A percentile compares a stretch with the other conserved stretches of the same genome.
Conservation (phyloP, 2,797 vertebrate species). For the Ispidina picta region DNA sequence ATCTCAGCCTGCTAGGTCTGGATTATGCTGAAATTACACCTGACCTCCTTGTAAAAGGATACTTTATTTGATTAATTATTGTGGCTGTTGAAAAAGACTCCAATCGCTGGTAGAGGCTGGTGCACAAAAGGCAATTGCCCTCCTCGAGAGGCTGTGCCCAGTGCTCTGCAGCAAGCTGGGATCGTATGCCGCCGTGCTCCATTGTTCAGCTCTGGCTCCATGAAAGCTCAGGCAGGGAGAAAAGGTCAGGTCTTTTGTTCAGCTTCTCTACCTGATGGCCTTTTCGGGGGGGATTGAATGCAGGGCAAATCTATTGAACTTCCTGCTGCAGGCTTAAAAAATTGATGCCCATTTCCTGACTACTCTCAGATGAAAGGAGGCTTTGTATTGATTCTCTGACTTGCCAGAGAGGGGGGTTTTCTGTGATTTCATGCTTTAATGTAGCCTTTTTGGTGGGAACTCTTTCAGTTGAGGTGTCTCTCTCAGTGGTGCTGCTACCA, state of each 20-base stretch:
- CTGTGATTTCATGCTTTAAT: background rate
- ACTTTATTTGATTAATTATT: slow-evolving; percentile 53
- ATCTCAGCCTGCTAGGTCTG: background rate
- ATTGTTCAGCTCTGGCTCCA: background rate
- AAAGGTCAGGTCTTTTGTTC: slow-evolving; percentile 56
- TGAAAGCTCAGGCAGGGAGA: background rate
- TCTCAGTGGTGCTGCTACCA: background rate
- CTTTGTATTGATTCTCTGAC: background rate
- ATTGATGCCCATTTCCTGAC: slow-evolving; percentile 42
- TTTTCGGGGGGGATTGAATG: slow-evolving; percentile 1
- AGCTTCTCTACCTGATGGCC: background rate
- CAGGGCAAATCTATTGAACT: slow-evolving; percentile 39
- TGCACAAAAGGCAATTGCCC: slow-evolving; percentile 50
- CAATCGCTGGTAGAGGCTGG: background rate
- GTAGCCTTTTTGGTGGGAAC: background rate
- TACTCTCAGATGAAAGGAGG: background rate
- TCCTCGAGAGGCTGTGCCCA: background rate
- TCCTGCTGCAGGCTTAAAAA: slow-evolving; percentile 51
- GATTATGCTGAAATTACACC: slow-evolving; percentile 59
- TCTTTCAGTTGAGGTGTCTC: background rate
- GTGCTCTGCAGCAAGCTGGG: background rate
- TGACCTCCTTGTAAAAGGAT: slow-evolving; percentile 31
- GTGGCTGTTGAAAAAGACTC: background rate
- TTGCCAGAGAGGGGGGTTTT: background rate
- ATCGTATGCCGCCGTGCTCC: background rate